phyloP scores from a whole-genome alignment of 2,888 invertebrate species.

The Lapara coniferarum region DNA sequence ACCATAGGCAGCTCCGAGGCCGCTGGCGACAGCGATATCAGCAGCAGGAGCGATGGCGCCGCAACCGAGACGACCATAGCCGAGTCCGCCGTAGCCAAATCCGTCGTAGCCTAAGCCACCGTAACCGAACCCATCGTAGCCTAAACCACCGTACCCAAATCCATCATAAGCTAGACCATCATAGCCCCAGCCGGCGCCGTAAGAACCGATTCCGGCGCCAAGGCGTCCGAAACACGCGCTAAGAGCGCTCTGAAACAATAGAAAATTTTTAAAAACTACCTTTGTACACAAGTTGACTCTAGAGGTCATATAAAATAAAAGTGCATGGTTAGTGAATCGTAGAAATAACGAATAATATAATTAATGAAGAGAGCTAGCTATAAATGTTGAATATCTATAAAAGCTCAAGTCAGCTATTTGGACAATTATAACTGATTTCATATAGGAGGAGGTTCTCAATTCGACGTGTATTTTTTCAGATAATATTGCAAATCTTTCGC shows the following conservation, averaged over 20 bases:
- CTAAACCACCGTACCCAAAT: slow-evolving; percentile 22
- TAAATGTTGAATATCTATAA: too few species aligned
- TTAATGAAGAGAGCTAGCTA: too few species aligned
- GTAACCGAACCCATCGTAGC: slow-evolving; percentile 20
- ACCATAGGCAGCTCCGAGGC: slow-evolving; percentile 23
- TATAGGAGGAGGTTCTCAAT: too few species aligned
- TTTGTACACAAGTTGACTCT: too few species aligned
- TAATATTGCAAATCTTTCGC: too few species aligned
- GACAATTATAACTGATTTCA: too few species aligned
- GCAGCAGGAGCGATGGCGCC: slow-evolving; percentile 21
- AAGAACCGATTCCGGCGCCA: neutral
- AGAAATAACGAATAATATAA: too few species aligned
- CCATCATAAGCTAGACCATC: neutral
- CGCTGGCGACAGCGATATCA: slow-evolving; percentile 13
- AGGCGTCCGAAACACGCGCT: neutral
- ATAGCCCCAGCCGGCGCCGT: neutral
- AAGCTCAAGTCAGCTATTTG: too few species aligned
- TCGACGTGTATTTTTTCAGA: too few species aligned
- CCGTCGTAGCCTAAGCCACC: slow-evolving; percentile 20
- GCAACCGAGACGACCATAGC: neutral
- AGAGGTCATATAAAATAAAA: too few species aligned
- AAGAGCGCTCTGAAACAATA: neutral
- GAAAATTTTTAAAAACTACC: neutral
- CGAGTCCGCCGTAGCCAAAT: neutral
- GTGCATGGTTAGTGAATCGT: too few species aligned